Evolutionary conservation across 2,113 vertebrate genomes (phyloP).

Genomic region (Vicugna pacos): DNA sequence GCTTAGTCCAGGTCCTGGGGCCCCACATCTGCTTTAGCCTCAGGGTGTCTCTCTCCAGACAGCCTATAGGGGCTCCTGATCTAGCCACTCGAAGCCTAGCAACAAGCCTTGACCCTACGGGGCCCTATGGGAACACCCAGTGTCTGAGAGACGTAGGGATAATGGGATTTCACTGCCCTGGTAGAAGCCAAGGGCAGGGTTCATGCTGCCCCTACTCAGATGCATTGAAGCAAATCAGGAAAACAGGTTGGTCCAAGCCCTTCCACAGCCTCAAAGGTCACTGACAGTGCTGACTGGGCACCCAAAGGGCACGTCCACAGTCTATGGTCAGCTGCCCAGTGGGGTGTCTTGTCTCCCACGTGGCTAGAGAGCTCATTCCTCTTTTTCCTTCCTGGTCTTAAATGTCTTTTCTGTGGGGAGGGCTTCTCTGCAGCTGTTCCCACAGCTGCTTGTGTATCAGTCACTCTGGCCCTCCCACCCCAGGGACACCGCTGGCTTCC

Average conservation of each 20-base stretch:
- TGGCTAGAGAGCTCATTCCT: too few species aligned
- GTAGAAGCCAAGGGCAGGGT: not conserved
- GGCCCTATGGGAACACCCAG: not conserved
- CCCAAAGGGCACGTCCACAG: not conserved
- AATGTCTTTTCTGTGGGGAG: too few species aligned
- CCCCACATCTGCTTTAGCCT: not conserved
- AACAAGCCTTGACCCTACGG: not conserved
- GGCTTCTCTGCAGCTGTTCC: not conserved
- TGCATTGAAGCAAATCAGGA: not conserved
- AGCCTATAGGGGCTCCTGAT: not conserved
- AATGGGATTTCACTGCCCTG: not conserved
- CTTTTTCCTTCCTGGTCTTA: too few species aligned
- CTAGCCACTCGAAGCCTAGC: rapidly evolving
- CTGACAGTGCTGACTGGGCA: not conserved
- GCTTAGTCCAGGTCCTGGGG: not conserved
- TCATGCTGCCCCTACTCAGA: not conserved
- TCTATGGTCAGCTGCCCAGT: not conserved
- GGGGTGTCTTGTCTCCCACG: not conserved
- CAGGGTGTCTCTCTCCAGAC: not conserved
- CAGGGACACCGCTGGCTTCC: rapidly evolving
- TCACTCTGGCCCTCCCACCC: rapidly evolving
- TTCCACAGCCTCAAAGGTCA: not conserved
- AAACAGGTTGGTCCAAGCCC: not conserved
- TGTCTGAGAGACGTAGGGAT: not conserved
- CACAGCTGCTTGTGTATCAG: rapidly evolving